A percentile compares a stretch with the other conserved stretches of the same genome.
Evolutionary conservation across 2,113 vertebrate genomes (phyloP).

Genomic region (Anarhynchus alexandrinus): DNA sequence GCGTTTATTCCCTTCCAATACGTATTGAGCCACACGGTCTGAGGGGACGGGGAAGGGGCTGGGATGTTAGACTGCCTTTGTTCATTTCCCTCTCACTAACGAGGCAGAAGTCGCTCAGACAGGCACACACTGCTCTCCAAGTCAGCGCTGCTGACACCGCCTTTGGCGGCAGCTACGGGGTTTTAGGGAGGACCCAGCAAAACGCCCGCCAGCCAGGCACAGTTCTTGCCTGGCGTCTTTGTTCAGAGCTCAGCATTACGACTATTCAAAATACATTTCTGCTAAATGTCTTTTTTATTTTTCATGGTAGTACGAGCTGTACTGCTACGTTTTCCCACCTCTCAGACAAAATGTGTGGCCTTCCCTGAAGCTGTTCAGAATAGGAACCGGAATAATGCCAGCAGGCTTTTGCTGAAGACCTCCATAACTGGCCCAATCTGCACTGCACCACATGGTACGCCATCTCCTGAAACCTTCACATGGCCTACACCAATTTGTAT

Average conservation of each 20-base stretch:
- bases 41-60: neutral
- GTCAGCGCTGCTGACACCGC: rapidly evolving
- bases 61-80: neutral
- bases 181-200: neutral
- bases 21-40: rapidly evolving
- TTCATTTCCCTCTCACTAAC: neutral
- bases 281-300: too few relatives aligned
- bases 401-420: neutral
- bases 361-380: neutral
- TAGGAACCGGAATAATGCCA: rapidly evolving
- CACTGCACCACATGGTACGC: rapidly evolving
- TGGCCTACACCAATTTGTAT: neutral
- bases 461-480: neutral
- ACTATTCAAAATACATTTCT: neutral
- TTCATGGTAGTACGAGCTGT: neutral
- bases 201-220: neutral
- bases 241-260: neutral
- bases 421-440: neutral
- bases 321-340: neutral
- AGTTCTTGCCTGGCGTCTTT: neutral
- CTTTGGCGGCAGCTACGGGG: neutral
- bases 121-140: rapidly evolving
- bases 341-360: rapidly evolving
- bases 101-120: neutral
- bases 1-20: neutral